These are phyloP conservation scores for Aplysina aerophoba DNA, from an alignment of 37 sponge, comb jelly and placozoan species.

Conservation along the genomic window DNA sequence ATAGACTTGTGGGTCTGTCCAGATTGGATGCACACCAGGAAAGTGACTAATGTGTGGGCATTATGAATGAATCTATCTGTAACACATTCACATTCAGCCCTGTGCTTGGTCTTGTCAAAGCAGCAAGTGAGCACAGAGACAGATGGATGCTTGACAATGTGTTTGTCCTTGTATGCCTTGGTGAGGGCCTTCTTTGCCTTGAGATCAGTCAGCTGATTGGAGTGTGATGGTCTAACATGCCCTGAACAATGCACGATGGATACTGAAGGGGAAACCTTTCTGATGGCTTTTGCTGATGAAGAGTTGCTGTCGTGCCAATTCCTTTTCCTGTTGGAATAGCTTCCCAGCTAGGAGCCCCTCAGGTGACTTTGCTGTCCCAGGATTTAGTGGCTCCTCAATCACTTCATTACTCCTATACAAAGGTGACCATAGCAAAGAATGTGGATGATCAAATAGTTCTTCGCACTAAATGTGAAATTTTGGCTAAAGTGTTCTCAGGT, in stretches of 20 bases:
- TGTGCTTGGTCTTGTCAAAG: conserved; percentile 30
- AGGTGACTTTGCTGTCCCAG: conserved; percentile 41
- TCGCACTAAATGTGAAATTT: conserved; percentile 32
- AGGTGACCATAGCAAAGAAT: conserved; percentile 2
- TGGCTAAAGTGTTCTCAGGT: not conserved
- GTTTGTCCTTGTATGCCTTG: not conserved
- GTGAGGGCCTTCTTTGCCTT: conserved; percentile 24
- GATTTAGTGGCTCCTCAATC: conserved; percentile 23
- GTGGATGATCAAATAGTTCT: conserved; percentile 12
- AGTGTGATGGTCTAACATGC: conserved; percentile 19
- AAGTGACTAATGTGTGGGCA: conserved; percentile 28
- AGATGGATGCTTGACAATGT: conserved; percentile 21
- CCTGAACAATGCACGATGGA: conserved; percentile 39
- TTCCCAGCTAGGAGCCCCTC: conserved; percentile 39
- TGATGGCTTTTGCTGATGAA: conserved; percentile 31
- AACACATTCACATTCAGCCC: conserved; percentile 45
- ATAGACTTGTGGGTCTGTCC: conserved; percentile 20
- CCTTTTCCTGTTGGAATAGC: conserved; percentile 36
- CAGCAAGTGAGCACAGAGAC: conserved; percentile 10
- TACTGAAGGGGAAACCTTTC: not conserved
- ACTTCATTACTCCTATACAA: conserved; percentile 18
- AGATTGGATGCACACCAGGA: not conserved
- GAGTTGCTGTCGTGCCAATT: conserved; percentile 51
- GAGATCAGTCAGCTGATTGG: not conserved
- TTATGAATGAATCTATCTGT: conserved; percentile 14